Percentiles rank a stretch among this genome's conserved stretches.
Conservation (phyloP, 2,113 vertebrate species). For the Morone saxatilis region DNA sequence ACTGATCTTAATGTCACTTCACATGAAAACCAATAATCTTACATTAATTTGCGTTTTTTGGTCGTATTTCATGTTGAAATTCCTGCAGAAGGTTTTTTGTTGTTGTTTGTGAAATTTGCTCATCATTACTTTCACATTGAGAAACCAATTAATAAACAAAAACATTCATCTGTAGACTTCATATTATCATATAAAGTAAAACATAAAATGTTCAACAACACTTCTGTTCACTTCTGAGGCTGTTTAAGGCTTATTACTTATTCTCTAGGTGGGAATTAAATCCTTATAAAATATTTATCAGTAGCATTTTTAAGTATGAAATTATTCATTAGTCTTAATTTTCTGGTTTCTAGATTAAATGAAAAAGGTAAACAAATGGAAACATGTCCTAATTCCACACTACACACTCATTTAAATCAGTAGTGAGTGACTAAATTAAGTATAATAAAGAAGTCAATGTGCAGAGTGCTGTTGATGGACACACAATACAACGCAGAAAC, state of each 20-base stretch:
- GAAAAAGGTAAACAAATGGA: background rate
- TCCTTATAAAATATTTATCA: background rate
- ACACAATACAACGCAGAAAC: background rate
- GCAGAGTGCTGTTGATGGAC: background rate
- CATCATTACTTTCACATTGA: background rate
- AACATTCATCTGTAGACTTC: constrained; percentile 8
- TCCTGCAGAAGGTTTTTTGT: background rate
- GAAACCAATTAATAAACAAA: background rate
- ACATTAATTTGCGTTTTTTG: background rate
- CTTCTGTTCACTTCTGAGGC: background rate
- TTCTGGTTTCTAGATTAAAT: background rate
- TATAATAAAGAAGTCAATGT: no score
- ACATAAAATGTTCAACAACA: background rate
- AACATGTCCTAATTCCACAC: background rate
- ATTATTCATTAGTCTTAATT: background rate
- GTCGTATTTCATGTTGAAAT: background rate
- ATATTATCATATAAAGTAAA: background rate
- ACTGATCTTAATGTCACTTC: background rate
- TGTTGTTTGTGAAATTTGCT: background rate
- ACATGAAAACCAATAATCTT: background rate
- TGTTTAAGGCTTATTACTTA: constrained; percentile 32
- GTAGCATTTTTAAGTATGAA: background rate
- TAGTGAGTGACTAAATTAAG: no score
- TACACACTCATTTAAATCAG: no score
- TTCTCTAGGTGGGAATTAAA: background rate